A percentile compares a stretch with the other conserved stretches of the same genome.
These are phyloP conservation scores for Achlya flavicornis DNA, from an alignment of 2,888 invertebrate species.

Conservation along the genomic window DNA sequence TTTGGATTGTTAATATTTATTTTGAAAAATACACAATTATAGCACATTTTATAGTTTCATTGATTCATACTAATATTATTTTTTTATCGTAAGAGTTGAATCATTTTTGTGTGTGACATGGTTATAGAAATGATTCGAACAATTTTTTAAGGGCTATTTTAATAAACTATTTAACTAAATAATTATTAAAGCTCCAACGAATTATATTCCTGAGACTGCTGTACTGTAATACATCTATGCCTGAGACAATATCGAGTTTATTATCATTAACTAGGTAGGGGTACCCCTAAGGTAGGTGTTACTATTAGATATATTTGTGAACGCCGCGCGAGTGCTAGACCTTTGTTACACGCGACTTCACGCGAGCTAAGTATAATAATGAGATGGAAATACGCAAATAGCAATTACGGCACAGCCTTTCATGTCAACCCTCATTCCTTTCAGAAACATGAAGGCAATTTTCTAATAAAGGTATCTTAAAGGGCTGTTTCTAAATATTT, in stretches of 20 bases:
- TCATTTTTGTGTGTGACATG: too few species aligned
- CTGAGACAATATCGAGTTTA: conserved; percentile 32
- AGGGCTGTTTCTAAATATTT: conserved; percentile 48
- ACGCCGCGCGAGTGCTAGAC: conserved; percentile 35
- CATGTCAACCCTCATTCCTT: conserved; percentile 59
- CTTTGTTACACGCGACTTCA: conserved; percentile 49
- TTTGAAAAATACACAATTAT: conserved; percentile 46
- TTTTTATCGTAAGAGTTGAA: neutral
- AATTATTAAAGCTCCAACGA: too few species aligned
- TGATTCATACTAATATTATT: too few species aligned
- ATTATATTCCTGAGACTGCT: too few species aligned
- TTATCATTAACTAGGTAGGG: conserved; percentile 18
- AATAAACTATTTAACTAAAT: too few species aligned
- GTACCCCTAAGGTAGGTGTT: conserved; percentile 22
- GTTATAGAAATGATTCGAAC: too few species aligned
- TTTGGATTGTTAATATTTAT: conserved; percentile 45
- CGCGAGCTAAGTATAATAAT: conserved; percentile 52
- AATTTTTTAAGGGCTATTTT: too few species aligned
- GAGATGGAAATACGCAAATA: conserved; percentile 61
- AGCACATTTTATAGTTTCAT: conserved; percentile 34
- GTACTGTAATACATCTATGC: neutral
- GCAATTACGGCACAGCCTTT: conserved; percentile 60
- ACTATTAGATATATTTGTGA: conserved; percentile 30
- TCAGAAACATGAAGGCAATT: conserved; percentile 58
- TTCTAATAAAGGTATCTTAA: conserved; percentile 58